Conservation (phyloP, 2,113 vertebrate genomes). For the Oceanodroma tethys region DNA sequence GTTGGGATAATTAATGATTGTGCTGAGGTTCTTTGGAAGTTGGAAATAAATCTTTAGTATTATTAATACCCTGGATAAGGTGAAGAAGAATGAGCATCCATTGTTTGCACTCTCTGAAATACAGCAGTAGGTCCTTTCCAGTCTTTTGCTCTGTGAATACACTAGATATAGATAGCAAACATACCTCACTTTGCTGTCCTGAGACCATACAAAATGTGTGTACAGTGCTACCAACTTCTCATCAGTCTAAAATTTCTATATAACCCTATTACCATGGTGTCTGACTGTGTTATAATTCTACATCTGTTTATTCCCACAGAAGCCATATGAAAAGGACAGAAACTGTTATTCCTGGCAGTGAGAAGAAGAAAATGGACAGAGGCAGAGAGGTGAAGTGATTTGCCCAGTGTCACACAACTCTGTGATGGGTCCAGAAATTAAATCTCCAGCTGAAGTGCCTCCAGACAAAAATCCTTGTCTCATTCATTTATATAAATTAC, state of each 20-base stretch:
- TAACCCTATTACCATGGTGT: background rate
- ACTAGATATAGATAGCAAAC: background rate
- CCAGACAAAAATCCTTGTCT: background rate
- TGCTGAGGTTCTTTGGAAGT: background rate
- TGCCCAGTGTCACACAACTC: background rate
- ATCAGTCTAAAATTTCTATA: background rate
- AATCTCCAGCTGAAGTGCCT: background rate
- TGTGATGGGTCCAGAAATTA: background rate
- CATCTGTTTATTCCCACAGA: background rate
- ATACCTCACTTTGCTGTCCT: background rate
- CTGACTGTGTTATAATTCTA: background rate
- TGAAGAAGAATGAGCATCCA: background rate
- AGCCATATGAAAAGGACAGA: background rate
- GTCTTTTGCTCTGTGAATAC: background rate
- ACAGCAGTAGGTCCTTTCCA: background rate
- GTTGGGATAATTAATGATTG: background rate
- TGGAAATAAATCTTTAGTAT: background rate
- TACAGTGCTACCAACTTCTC: background rate
- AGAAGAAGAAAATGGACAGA: background rate
- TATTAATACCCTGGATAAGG: background rate
- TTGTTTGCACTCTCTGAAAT: background rate
- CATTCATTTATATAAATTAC: background rate
- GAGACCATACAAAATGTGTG: background rate
- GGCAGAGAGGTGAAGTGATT: background rate
- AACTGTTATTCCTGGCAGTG: background rate